phyloP scores from a whole-genome alignment of 2,113 vertebrate species.

The Petrocephalus microphthalmus region DNA sequence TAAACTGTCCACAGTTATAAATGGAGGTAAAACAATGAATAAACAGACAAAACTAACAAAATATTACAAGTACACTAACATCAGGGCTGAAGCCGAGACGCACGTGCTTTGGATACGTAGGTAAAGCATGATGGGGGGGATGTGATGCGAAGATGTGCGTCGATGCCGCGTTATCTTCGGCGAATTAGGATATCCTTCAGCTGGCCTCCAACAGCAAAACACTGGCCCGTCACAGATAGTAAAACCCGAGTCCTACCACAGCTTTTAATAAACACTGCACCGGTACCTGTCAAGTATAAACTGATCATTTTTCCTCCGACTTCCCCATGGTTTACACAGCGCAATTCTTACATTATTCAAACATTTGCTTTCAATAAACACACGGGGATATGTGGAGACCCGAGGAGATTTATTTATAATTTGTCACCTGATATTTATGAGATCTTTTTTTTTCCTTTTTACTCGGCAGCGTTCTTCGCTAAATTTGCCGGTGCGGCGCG shows the following conservation, averaged over 20 bases:
- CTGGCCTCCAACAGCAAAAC: slow-evolving; percentile 20
- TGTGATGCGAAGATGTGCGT: background rate
- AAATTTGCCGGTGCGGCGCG: background rate
- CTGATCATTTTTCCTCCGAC: slow-evolving; percentile 36
- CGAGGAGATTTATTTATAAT: slow-evolving; percentile 44
- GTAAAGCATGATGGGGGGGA: background rate
- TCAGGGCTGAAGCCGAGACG: background rate
- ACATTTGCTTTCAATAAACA: slow-evolving; percentile 49
- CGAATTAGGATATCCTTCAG: slow-evolving; percentile 12
- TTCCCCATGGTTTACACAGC: slow-evolving; percentile 44
- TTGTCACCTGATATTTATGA: slow-evolving; percentile 47
- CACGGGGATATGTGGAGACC: slow-evolving; percentile 36
- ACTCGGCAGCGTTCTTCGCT: background rate
- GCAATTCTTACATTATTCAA: slow-evolving; percentile 48
- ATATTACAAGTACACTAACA: background rate
- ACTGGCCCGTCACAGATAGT: background rate
- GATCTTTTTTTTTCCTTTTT: slow-evolving; percentile 21
- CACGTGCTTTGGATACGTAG: background rate
- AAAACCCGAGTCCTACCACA: background rate
- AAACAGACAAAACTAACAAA: background rate
- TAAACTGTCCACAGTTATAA: background rate
- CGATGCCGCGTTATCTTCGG: slow-evolving; percentile 1
- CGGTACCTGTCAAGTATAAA: slow-evolving; percentile 43
- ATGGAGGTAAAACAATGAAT: background rate
- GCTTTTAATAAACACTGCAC: slow-evolving; percentile 46